Percentiles rank a stretch among this genome's conserved stretches.
Evolutionary conservation across 2,888 invertebrate genomes (phyloP).

Genomic region (Agrilus mali): DNA sequence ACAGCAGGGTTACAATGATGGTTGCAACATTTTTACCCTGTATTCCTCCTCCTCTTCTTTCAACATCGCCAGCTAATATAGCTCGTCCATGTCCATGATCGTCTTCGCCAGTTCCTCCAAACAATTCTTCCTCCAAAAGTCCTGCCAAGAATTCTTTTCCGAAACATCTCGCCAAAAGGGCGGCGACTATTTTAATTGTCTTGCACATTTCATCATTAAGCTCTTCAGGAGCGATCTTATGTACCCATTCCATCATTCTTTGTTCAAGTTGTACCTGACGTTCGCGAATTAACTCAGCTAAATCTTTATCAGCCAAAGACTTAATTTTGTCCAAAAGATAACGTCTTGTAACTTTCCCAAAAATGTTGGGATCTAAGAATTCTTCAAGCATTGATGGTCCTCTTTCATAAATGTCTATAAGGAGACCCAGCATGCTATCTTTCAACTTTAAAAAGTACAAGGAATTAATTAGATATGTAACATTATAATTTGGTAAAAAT

Average conservation of each 20-base stretch:
- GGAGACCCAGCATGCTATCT: no score
- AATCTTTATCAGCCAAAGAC: conserved; percentile 11
- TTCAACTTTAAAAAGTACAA: no score
- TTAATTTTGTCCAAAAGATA: conserved; percentile 20
- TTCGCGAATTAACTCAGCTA: conserved; percentile 1
- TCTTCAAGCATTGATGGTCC: conserved; percentile 12
- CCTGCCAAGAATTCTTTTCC: not conserved
- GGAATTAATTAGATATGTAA: no score
- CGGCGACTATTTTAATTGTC: conserved; percentile 21
- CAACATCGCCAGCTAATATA: conserved; percentile 1
- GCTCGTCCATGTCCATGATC: not conserved
- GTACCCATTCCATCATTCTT: conserved; percentile 22
- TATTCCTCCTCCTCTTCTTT: conserved; percentile 1
- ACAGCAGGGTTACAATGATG: not conserved
- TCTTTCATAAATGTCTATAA: no score
- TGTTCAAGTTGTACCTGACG: conserved; percentile 14
- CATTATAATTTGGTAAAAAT: no score
- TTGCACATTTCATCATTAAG: conserved; percentile 18
- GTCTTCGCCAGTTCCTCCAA: not conserved
- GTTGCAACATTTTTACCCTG: not conserved
- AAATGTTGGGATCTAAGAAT: conserved; percentile 11
- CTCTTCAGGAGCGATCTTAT: conserved; percentile 19
- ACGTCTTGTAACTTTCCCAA: conserved; percentile 17
- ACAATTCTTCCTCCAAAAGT: not conserved
- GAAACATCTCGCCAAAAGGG: conserved; percentile 17